phyloP scores from a whole-genome alignment of 2,113 vertebrate species.

The Aptenodytes patagonicus region DNA sequence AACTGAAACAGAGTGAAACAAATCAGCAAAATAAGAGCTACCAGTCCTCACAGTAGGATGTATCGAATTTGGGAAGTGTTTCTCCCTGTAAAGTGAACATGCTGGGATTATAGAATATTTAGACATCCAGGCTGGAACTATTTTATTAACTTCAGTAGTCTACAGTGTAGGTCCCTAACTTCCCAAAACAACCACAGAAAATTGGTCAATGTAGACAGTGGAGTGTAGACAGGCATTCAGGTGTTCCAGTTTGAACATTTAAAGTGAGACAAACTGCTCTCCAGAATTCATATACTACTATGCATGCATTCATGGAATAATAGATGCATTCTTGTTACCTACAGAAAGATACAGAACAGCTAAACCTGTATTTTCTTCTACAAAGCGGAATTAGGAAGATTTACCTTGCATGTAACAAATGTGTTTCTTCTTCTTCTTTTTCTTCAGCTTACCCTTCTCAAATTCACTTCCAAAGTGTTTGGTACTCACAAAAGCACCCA shows the following conservation, averaged over 20 bases:
- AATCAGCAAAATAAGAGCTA: neutral
- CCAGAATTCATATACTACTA: neutral
- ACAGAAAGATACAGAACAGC: neutral
- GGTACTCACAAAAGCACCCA: neutral
- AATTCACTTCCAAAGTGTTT: constrained; percentile 15
- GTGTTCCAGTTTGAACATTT: neutral
- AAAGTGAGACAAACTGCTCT: neutral
- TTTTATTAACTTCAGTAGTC: neutral
- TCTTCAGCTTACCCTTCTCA: neutral
- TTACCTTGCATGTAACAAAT: constrained; percentile 25
- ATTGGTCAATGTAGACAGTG: neutral
- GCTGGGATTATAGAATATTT: neutral
- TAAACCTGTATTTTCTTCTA: neutral
- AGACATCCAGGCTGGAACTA: neutral
- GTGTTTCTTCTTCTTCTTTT: neutral
- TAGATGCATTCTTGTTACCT: neutral
- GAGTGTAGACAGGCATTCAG: neutral
- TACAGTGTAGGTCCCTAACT: neutral
- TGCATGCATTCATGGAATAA: neutral
- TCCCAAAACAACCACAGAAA: neutral
- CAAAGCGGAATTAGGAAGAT: neutral
- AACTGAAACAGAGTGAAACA: neutral
- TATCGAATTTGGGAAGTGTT: neutral
- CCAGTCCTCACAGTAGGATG: neutral
- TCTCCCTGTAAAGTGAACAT: neutral